Evolutionary conservation across 2,888 invertebrate genomes (phyloP).

Genomic region (Phytoseiulus persimilis): DNA sequence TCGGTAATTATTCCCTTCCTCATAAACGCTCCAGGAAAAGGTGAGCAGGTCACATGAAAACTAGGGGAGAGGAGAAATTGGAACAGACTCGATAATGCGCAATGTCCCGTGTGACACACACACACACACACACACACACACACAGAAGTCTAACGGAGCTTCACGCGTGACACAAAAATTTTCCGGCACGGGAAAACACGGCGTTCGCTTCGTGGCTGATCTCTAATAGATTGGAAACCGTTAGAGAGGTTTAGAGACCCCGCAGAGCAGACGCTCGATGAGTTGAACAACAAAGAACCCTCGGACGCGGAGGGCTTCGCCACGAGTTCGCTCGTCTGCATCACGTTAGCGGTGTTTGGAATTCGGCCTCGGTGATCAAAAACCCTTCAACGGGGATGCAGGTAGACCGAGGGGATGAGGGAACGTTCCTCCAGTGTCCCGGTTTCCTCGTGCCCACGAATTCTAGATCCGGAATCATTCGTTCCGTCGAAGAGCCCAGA

Average conservation of each 20-base stretch:
- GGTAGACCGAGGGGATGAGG: no score
- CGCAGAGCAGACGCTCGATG: background rate
- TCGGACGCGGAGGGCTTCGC: background rate
- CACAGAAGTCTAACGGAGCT: background rate
- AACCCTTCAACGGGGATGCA: no score
- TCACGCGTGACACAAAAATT: background rate
- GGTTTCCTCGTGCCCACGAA: no score
- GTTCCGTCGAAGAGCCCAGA: no score
- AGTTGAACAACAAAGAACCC: background rate
- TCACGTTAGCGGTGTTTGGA: background rate
- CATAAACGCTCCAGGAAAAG: no score
- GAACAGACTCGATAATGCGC: background rate
- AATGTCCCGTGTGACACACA: background rate
- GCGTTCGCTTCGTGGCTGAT: background rate
- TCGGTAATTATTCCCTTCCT: no score
- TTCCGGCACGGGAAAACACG: background rate
- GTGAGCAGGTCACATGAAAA: no score
- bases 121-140: no score
- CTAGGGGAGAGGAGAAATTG: background rate
- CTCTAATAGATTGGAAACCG: background rate
- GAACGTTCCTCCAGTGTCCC: no score
- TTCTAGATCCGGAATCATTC: no score
- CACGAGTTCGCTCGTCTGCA: background rate
- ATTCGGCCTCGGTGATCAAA: background rate
- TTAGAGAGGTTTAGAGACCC: background rate